Evolutionary conservation across 2,113 vertebrate genomes (phyloP).

Genomic region (Gambusia holbrooki): DNA sequence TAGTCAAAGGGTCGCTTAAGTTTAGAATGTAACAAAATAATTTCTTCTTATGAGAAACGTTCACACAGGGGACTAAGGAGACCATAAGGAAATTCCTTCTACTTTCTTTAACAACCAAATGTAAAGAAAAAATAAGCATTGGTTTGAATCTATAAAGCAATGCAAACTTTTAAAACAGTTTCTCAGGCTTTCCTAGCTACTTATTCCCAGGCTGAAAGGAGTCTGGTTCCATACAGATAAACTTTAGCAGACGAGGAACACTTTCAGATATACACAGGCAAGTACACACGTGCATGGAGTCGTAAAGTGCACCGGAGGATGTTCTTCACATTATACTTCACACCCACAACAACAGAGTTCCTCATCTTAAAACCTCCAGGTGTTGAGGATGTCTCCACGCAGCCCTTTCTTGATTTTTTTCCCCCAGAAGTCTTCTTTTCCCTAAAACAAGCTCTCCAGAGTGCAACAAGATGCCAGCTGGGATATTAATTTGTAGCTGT

Average conservation of each 20-base stretch:
- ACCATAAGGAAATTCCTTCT: conserved; percentile 46
- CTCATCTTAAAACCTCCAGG: conserved; percentile 43
- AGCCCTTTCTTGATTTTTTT: conserved; percentile 21
- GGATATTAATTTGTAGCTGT: conserved; percentile 30
- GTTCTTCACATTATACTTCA: conserved; percentile 36
- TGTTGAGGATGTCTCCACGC: conserved; percentile 49
- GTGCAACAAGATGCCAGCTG: conserved; percentile 25
- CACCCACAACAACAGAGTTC: conserved; percentile 27
- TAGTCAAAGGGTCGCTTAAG: conserved; percentile 12
- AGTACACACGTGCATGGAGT: conserved; percentile 2
- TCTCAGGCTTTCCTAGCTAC: background rate
- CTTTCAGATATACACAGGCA: conserved; percentile 20
- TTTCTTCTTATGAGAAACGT: conserved; percentile 15
- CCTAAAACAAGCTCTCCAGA: conserved; percentile 43
- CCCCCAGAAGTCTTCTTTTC: conserved; percentile 37
- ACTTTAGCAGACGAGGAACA: conserved; percentile 37
- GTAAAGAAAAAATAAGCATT: conserved; percentile 45
- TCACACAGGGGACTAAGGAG: conserved; percentile 29
- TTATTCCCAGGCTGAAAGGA: conserved; percentile 55
- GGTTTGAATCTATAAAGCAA: conserved; percentile 59
- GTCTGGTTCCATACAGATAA: conserved; percentile 66
- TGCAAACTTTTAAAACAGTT: conserved; percentile 50
- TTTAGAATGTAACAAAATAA: conserved; percentile 44
- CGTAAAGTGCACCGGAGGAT: conserved; percentile 34
- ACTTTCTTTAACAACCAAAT: conserved; percentile 54